Evolutionary conservation across 2,797 vertebrate genomes (phyloP).

Genomic region (Dromococcyx pavoninus): DNA sequence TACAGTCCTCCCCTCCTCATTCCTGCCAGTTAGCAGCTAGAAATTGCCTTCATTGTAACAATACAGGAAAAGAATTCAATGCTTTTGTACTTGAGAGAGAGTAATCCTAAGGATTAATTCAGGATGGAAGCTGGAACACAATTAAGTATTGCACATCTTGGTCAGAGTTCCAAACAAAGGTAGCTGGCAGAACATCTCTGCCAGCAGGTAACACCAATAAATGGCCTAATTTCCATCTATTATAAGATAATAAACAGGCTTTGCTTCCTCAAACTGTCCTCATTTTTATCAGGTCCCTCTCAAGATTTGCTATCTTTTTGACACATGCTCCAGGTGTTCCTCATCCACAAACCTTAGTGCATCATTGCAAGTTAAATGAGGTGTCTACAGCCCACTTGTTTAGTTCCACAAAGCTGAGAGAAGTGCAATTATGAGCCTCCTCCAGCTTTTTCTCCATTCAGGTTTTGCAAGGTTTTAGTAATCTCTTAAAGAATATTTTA

Average conservation of each 20-base stretch:
- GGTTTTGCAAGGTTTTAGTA: neutral
- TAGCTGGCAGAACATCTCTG: neutral
- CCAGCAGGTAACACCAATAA: constrained; percentile 24
- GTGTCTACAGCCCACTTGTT: neutral
- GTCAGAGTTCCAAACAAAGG: constrained; percentile 29
- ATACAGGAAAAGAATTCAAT: neutral
- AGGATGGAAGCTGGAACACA: constrained; percentile 25
- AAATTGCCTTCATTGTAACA: constrained; percentile 17
- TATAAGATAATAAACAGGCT: constrained; percentile 1
- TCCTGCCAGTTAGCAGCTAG: constrained; percentile 9
- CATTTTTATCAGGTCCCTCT: neutral
- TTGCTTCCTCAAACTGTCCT: neutral
- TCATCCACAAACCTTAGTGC: constrained; percentile 12
- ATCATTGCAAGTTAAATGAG: neutral
- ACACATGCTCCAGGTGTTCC: constrained; percentile 8
- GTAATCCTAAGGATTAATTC: neutral
- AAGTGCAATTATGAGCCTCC: neutral
- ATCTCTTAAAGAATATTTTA: neutral
- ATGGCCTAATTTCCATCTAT: constrained; percentile 5
- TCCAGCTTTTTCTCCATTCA: neutral
- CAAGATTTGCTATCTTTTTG: neutral
- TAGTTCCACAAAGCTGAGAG: neutral
- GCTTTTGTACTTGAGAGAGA: neutral
- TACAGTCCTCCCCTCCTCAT: neutral
- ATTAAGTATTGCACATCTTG: neutral